phyloP scores from a whole-genome alignment of 30 jellyfish, hydroid and myxozoan species.

The Hydra vulgaris region DNA sequence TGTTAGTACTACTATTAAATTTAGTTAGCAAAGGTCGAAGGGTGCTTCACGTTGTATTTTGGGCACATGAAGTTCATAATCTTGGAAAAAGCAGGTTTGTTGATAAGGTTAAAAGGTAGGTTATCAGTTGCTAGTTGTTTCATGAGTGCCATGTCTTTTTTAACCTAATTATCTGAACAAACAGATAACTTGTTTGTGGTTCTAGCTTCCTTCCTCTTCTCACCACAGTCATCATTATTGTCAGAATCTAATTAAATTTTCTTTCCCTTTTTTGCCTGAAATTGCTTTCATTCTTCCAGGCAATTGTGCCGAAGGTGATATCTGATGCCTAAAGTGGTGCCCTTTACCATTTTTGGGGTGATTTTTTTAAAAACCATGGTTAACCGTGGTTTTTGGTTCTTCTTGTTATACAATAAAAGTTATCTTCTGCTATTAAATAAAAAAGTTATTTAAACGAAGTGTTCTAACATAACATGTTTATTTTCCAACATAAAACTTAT shows the following conservation, averaged over 20 bases:
- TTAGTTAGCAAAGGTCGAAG: too few species aligned
- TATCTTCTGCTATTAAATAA: too few species aligned
- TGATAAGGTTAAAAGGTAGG: neutral
- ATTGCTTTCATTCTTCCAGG: neutral
- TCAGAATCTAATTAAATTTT: neutral
- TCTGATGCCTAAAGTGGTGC: neutral
- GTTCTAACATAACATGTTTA: too few species aligned
- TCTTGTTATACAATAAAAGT: too few species aligned
- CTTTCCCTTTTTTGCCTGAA: neutral
- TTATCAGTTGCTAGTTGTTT: neutral
- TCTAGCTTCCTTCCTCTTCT: neutral
- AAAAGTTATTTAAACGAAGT: too few species aligned
- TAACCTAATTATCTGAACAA: neutral
- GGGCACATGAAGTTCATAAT: neutral
- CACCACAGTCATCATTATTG: neutral
- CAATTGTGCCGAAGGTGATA: neutral
- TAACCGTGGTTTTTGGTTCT: too few species aligned
- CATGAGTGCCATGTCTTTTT: neutral
- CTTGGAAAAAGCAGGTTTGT: neutral
- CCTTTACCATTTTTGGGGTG: neutral
- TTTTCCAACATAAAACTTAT: too few species aligned
- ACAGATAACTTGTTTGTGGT: neutral
- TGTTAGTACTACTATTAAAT: too few species aligned
- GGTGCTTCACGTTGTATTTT: neutral
- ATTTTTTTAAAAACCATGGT: too few species aligned